phyloP scores from a whole-genome alignment of 2,888 invertebrate genomes.

The Metallyticus violacea region DNA sequence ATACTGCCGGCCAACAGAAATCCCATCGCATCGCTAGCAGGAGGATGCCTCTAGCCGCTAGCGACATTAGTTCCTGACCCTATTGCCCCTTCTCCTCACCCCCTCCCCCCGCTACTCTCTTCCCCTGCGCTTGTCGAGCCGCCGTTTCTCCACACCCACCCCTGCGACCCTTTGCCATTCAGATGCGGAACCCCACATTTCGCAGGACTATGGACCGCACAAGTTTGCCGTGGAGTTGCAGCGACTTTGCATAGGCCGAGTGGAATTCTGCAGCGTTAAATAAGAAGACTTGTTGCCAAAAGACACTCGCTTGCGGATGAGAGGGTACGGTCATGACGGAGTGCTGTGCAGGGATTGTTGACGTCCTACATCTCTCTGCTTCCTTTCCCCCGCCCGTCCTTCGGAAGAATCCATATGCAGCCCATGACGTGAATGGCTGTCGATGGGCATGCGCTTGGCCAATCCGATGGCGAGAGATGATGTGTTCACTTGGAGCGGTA shows the following conservation, averaged over 20 bases:
- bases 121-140: not conserved
- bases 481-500: not conserved
- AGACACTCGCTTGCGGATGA: not conserved
- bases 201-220: not conserved
- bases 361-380: not conserved
- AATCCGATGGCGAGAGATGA: not conserved
- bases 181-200: not conserved
- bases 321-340: not conserved
- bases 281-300: no score
- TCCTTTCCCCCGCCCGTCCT: not conserved
- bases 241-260: not conserved
- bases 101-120: not conserved
- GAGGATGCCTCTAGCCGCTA: not conserved
- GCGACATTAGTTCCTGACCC: no score
- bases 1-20: not conserved
- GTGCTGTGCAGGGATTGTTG: not conserved
- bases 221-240: not conserved
- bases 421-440: constrained; percentile 6
- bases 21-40: not conserved
- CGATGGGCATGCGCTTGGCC: not conserved
- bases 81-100: not conserved
- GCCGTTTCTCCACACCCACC: not conserved
- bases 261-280: not conserved
- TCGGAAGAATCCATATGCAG: not conserved
- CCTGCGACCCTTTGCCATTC: not conserved